Evolutionary conservation across 2,888 invertebrate genomes (phyloP).

Genomic region (Baccha elongata): DNA sequence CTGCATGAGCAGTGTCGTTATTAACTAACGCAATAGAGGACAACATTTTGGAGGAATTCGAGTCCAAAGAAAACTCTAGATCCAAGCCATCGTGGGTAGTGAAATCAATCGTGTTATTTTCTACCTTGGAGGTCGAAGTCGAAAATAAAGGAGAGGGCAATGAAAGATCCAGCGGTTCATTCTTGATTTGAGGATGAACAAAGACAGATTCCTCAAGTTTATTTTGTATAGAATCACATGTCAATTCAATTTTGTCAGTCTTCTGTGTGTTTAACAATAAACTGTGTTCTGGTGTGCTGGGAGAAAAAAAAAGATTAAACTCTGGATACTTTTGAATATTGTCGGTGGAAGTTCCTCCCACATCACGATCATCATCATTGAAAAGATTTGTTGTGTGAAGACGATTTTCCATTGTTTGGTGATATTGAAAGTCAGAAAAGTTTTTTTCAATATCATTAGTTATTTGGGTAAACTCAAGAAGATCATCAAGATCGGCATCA

Average conservation of each 20-base stretch:
- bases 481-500: constrained; percentile 74
- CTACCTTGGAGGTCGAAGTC: not conserved
- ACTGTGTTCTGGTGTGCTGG: constrained; percentile 13
- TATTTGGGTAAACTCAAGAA: constrained; percentile 65
- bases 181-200: constrained; percentile 48
- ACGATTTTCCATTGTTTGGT: constrained; percentile 29
- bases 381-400: constrained; percentile 37
- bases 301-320: constrained; percentile 45
- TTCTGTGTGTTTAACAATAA: constrained; percentile 27
- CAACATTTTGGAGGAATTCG: not conserved
- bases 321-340: constrained; percentile 42
- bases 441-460: constrained; percentile 3
- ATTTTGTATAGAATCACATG: not conserved
- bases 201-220: constrained; percentile 28
- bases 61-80: constrained; percentile 41
- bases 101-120: not conserved
- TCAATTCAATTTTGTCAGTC: constrained; percentile 9
- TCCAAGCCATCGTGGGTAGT: constrained; percentile 32
- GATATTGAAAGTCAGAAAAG: constrained; percentile 31
- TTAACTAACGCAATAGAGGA: too few species aligned
- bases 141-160: constrained; percentile 4
- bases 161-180: constrained; percentile 55
- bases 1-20: not conserved
- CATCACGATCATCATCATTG: not conserved
- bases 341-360: not conserved